Evolutionary conservation across 2,888 invertebrate species (phyloP), one percentile per base, ranked within the genome.

Genomic region (Subacronicta megacephala): DNA sequence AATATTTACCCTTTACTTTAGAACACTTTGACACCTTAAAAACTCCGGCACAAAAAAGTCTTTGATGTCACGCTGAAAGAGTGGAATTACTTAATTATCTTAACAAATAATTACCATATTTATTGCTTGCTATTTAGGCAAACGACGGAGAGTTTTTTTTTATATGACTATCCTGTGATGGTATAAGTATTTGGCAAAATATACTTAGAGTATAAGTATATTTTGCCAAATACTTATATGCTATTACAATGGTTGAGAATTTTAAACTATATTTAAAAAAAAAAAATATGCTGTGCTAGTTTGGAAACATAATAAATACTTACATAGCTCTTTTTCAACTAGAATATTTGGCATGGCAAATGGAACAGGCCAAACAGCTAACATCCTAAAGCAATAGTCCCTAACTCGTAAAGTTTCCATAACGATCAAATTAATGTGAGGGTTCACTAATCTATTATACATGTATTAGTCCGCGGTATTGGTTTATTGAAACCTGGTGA

Each of bases 401-500:
- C 26, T 52, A 58, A 60, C 43, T 55, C 36, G 46, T 38, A 45
- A 63, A 74, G 56, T 67, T 72, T 59, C 37, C 7, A 15, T 52
- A 56, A 42, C 56, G 51, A 66, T 59, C 56, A 57, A 41, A 51
- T 67, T 72, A 63, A 63, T 61, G 51, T 59, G 56, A 52, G 54
- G 72, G 67, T 59, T 40, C 15, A 16, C 23, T 62, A 74, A 67
- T 70, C 60, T 52, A 71, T 71, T 67, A 70, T 44, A 55, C 55
- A 68, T 62, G 49, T 69, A 41, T 57, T 47, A 38, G 45, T 43
- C 15, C 12, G 15, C 37, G 26, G 16, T 49, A 61, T 59, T 52
- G 47, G 73, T 46, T 67, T 74, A 73, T 74, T 73, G 72, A 68
- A 73, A 71, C 41, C 64, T 64, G 36, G 51, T 46, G 44, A 67